Evolutionary conservation across 1,140 invertebrate genomes (phyloP), one percentile per base, ranked within the genome.

Genomic region (Spodoptera litura): DNA sequence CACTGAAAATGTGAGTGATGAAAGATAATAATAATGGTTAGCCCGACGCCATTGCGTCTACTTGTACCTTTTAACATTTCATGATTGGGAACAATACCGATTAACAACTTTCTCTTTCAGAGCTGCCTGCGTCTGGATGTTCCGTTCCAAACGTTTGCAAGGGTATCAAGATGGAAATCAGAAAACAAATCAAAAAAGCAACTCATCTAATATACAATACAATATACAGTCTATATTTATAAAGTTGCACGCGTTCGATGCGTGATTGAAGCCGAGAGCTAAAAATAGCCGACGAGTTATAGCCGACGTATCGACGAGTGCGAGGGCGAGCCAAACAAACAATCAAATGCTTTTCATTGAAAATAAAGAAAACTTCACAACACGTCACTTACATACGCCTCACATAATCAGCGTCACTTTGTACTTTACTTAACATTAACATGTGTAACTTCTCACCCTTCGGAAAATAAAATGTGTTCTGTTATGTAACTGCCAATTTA

Each of bases 261-360:
- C 81, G 78, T 84, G 80, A 79, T 74, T 77, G 81, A 78, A 76
- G 76, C 78, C 71, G 64, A 25, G n/a, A 9, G 62, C 70, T 86
- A 87, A 78, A 81, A 82, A 81, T 87, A 89, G 83, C 79, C 71
- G 13, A 51, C 79, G 31, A 55, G 51, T 71, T 86, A 86, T 85
- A 85, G 85, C 75, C 84, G 66, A 81, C 66, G 53, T 58, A 73
- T 44, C 58, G 81, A 81, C 79, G 82, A 86, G 85, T 86, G 85
- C 85, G 82, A 79, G 84, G 86, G 84, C 85, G 83, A 80, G 73
- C 74, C 81, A 87, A 87, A 87, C 81, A 89, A 83, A 88, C 86
- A 84, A 83, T 62, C 59, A 53, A 73, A 73, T 11, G 58, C n/a
- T 3, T 52, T 62, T 62, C 51, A 53, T 38, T 55, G 51, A 64